Conservation (phyloP, 2,888 invertebrate species). For the Drosophila anomelani region DNA sequence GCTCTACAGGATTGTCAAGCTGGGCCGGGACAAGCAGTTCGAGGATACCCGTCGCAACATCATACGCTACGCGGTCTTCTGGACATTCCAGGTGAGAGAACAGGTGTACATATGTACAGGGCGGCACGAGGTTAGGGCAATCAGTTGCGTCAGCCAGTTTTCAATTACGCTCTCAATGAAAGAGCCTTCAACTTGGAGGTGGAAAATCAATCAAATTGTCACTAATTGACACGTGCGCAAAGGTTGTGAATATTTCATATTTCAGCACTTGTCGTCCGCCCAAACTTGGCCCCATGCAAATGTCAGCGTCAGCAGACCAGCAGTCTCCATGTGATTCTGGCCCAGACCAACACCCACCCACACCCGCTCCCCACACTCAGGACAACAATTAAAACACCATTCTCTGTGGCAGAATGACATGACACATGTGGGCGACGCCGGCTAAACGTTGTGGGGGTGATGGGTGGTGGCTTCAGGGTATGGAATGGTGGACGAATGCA, state of each 20-base stretch:
- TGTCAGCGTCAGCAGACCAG: constrained; percentile 22
- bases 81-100: constrained; percentile 92
- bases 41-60: constrained; percentile 94
- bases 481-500: constrained; percentile 1
- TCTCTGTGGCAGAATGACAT: constrained; percentile 38
- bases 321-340: constrained; percentile 7
- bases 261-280: constrained; percentile 54
- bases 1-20: constrained; percentile 94
- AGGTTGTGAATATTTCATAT: constrained; percentile 61
- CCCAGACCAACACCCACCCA: neutral
- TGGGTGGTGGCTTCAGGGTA: constrained; percentile 3
- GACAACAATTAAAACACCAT: constrained; percentile 46
- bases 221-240: constrained; percentile 53
- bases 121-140: constrained; percentile 1
- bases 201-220: constrained; percentile 62
- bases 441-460: constrained; percentile 35
- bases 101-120: neutral
- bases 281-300: constrained; percentile 25
- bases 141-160: constrained; percentile 40
- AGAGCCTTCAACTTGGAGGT: constrained; percentile 46
- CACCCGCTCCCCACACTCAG: constrained; percentile 1
- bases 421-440: constrained; percentile 47
- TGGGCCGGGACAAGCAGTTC: constrained; percentile 95
- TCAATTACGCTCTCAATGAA: constrained; percentile 41
- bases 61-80: constrained; percentile 95